phyloP scores from a whole-genome alignment of 2,797 vertebrate species.

The Phalloptychus januarius region DNA sequence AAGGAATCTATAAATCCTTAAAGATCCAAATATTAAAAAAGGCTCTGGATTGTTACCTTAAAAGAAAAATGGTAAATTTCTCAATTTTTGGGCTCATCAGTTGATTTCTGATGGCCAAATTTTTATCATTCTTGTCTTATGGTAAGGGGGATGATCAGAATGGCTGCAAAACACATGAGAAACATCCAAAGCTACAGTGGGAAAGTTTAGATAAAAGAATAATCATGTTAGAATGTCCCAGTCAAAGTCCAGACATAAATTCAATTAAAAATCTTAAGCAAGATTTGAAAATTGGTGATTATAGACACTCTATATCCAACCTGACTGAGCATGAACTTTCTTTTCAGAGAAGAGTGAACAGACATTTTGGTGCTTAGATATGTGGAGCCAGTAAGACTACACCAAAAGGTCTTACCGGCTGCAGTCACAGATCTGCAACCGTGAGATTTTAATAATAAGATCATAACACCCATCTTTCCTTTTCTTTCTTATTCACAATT shows the following conservation, averaged over 20 bases:
- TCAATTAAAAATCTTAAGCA: not conserved
- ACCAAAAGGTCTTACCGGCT: no score
- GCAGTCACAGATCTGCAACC: not conserved
- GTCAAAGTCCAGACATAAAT: not conserved
- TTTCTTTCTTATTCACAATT: not conserved
- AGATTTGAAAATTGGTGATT: not conserved
- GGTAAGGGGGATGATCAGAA: no score
- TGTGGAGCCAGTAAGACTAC: not conserved
- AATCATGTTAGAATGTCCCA: not conserved
- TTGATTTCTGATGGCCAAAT: no score
- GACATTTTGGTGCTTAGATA: not conserved
- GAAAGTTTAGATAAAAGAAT: not conserved
- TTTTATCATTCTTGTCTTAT: no score
- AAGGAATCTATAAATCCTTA: no score
- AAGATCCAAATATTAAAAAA: no score
- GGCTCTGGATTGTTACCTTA: no score
- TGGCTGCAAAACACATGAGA: not conserved
- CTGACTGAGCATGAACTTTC: not conserved
- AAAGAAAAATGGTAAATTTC: no score
- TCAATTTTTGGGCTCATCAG: no score
- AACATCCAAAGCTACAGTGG: not conserved
- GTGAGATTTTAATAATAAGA: not conserved
- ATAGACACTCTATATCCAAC: not conserved
- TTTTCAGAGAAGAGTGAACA: not conserved
- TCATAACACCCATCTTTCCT: not conserved